Conservation (phyloP, 2,797 vertebrate species). For the Tarsius wallacei region DNA sequence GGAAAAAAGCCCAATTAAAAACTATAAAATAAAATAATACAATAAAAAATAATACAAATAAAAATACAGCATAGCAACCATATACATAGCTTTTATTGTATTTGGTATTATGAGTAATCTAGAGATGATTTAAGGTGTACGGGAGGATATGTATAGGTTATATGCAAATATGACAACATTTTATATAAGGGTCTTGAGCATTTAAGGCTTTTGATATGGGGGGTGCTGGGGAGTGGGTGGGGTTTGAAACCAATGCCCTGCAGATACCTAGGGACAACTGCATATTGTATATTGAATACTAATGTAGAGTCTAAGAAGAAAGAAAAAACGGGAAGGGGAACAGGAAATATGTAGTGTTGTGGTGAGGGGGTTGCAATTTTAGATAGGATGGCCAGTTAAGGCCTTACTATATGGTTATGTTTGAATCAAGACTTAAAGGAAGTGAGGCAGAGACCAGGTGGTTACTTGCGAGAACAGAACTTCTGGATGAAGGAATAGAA, state of each 20-base stretch:
- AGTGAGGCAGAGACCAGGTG: not conserved
- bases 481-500: not conserved
- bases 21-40: too few species aligned
- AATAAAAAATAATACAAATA: not conserved
- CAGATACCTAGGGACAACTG: not conserved
- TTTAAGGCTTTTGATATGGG: not conserved
- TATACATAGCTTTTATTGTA: not conserved
- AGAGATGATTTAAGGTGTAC: not conserved
- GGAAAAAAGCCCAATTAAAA: not conserved
- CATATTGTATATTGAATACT: not conserved
- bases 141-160: not conserved
- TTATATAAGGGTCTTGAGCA: not conserved
- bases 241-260: not conserved
- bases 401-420: not conserved
- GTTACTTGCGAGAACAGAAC: not conserved
- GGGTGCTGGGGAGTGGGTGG: not conserved
- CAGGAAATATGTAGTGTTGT: not conserved
- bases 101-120: not conserved
- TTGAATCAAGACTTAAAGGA: slow-evolving; percentile 34
- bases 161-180: not conserved
- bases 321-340: not conserved
- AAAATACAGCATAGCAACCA: not conserved
- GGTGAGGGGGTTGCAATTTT: slow-evolving; percentile 24
- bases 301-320: slow-evolving; percentile 4
- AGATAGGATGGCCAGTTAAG: not conserved